Conservation (phyloP, 2,888 invertebrate genomes). For the Tryphoninae sp. region DNA sequence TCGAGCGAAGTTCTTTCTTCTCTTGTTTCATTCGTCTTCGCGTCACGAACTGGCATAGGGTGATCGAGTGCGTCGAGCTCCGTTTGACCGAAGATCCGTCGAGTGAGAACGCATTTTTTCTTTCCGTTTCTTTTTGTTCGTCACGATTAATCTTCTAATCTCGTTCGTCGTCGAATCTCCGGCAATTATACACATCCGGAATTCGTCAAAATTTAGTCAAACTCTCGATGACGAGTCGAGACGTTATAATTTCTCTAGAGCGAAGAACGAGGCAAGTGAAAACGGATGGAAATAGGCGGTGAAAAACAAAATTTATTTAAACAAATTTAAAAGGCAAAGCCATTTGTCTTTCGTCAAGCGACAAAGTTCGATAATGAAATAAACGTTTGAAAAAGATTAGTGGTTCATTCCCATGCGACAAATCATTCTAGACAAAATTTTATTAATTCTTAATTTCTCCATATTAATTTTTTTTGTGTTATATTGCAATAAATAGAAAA, state of each 20-base stretch:
- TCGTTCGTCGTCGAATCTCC: background rate
- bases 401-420: slow-evolving; percentile 37
- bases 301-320: background rate
- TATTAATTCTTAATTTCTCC: background rate
- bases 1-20: no score
- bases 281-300: background rate
- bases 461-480: background rate
- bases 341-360: background rate
- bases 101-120: background rate
- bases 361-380: background rate
- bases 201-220: no score
- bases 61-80: background rate
- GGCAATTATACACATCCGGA: no score
- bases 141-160: slow-evolving; percentile 1
- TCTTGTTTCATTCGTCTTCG: no score
- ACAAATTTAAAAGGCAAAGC: background rate
- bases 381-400: background rate
- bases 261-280: background rate
- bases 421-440: slow-evolving; percentile 1
- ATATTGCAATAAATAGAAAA: background rate
- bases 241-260: background rate
- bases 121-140: background rate
- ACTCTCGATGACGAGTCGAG: background rate
- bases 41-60: background rate
- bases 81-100: background rate